These are phyloP conservation scores for Sterrhoptilus dennistouni DNA, from an alignment of 2,113 vertebrate genomes.

Conservation along the genomic window DNA sequence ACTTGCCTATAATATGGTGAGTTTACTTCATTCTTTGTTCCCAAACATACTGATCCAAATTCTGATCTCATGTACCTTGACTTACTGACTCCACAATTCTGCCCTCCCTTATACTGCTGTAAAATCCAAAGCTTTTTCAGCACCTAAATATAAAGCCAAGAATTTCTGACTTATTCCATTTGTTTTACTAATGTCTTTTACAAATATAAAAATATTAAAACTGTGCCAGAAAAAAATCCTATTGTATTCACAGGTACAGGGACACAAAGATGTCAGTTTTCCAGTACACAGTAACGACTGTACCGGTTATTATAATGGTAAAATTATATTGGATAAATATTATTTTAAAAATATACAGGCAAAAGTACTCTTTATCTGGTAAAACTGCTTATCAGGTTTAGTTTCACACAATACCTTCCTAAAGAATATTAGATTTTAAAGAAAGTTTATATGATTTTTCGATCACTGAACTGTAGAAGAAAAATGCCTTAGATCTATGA, in stretches of 20 bases:
- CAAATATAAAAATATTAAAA: not conserved
- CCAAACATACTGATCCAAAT: constrained; percentile 20
- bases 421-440: not conserved
- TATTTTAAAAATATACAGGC: not conserved
- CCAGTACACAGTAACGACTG: not conserved
- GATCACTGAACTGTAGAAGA: not conserved
- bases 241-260: not conserved
- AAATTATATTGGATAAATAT: not conserved
- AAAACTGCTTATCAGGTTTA: not conserved
- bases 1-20: not conserved
- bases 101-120: not conserved
- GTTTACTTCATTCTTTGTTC: not conserved
- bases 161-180: constrained; percentile 6
- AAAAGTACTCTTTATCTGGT: not conserved
- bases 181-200: constrained; percentile 18
- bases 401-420: not conserved
- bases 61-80: constrained; percentile 35
- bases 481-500: not conserved
- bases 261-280: not conserved
- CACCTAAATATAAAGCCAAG: not conserved
- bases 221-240: not conserved
- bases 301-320: not conserved
- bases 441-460: not conserved
- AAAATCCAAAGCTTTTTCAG: not conserved
- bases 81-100: not conserved